Evolutionary conservation across 92 coral and sea anemone species (phyloP).

Genomic region (Umimayanthus kanabou): DNA sequence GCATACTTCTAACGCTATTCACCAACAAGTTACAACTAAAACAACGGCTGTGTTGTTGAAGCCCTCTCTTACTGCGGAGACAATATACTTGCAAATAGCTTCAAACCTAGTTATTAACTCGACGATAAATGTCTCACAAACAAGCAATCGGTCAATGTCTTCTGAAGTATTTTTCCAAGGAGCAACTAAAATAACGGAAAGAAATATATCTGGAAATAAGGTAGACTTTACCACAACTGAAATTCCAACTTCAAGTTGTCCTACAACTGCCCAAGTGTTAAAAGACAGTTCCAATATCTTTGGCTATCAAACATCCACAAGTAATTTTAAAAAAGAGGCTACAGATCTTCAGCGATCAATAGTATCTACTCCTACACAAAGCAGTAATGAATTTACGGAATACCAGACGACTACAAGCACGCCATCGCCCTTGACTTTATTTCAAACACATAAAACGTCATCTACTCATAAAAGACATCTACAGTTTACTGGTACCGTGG

Average conservation of each 20-base stretch:
- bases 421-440: neutral
- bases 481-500: neutral
- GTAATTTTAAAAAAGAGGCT: neutral
- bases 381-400: neutral
- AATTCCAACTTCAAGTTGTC: neutral
- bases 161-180: neutral
- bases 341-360: neutral
- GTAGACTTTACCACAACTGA: neutral
- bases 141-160: neutral
- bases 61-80: neutral
- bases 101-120: neutral
- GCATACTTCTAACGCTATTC: neutral
- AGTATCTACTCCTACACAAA: neutral
- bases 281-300: neutral
- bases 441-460: neutral
- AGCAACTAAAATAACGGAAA: neutral
- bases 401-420: neutral
- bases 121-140: neutral
- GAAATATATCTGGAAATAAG: neutral
- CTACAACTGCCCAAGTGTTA: neutral
- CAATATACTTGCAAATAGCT: neutral
- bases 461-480: neutral
- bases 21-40: neutral
- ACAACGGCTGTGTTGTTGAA: neutral
- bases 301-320: neutral